These are phyloP conservation scores for Microtus californicus DNA, from an alignment of 2,797 vertebrate species.

Conservation along the genomic window DNA sequence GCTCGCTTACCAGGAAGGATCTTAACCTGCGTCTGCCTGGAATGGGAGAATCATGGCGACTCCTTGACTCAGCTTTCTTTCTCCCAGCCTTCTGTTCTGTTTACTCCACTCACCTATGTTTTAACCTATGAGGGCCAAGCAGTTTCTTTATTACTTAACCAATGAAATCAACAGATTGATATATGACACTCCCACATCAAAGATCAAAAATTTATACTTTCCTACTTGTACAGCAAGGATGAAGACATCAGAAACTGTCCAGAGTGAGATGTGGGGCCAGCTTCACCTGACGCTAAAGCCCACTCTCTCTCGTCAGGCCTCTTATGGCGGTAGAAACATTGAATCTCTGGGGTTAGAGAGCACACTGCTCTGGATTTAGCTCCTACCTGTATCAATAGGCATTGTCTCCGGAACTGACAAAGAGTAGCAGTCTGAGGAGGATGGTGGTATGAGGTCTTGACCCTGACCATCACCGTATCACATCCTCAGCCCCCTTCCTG, in stretches of 20 bases:
- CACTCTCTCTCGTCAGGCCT: neutral
- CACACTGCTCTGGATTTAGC: neutral
- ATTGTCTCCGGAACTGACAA: neutral
- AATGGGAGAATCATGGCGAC: too few relatives aligned
- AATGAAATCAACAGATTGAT: too few relatives aligned
- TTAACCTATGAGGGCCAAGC: too few relatives aligned
- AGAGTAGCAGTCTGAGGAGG: neutral
- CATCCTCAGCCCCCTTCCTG: neutral
- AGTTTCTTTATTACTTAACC: too few relatives aligned
- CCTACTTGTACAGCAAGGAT: neutral
- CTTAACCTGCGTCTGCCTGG: too few relatives aligned
- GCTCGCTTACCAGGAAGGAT: too few relatives aligned
- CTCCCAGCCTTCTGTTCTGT: too few relatives aligned
- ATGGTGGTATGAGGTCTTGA: neutral
- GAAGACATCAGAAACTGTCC: neutral
- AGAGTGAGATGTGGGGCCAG: neutral
- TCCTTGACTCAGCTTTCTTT: too few relatives aligned
- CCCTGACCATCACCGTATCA: neutral
- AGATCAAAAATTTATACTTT: neutral
- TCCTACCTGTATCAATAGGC: neutral
- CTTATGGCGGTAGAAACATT: neutral
- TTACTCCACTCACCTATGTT: too few relatives aligned
- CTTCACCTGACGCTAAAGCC: neutral
- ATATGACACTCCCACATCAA: too few relatives aligned
- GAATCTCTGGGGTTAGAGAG: neutral